Conservation (phyloP, 1,140 invertebrate genomes). For the Macrostomum lignano region DNA sequence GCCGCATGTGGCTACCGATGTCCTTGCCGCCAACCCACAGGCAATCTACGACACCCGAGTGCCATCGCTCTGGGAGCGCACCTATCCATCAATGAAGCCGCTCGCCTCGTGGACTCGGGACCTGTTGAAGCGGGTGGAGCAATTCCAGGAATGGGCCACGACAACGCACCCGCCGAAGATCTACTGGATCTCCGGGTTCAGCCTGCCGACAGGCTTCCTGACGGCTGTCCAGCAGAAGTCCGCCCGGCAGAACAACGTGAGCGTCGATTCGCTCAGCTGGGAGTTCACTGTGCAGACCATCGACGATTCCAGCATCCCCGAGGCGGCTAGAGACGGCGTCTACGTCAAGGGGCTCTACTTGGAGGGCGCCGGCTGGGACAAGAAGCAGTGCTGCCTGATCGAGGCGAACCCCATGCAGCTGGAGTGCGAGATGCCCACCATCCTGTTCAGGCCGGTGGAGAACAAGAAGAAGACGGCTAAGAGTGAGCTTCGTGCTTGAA, state of each 20-base stretch:
- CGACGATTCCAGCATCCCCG: slow-evolving; percentile 23
- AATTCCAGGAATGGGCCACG: slow-evolving; percentile 42
- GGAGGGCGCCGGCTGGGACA: slow-evolving; percentile 29
- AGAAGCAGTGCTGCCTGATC: slow-evolving; percentile 22
- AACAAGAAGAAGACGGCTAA: slow-evolving; percentile 36
- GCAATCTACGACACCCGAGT: no score
- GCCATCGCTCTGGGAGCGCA: no score
- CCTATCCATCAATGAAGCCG: slow-evolving; percentile 48
- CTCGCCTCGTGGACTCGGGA: slow-evolving; percentile 53
- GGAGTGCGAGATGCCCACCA: slow-evolving; percentile 26
- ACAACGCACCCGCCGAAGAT: slow-evolving; percentile 41
- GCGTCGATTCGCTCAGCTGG: slow-evolving; percentile 28
- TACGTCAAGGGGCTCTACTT: slow-evolving; percentile 26
- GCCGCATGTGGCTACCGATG: no score
- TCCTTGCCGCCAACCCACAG: no score
- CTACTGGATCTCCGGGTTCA: slow-evolving; percentile 36
- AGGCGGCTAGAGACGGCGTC: slow-evolving; percentile 28
- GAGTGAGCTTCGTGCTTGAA: no score
- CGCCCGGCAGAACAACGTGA: slow-evolving; percentile 17
- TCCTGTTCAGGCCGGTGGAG: slow-evolving; percentile 36
- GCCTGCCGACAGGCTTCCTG: slow-evolving; percentile 26
- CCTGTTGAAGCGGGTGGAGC: slow-evolving; percentile 39
- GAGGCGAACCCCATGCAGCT: slow-evolving; percentile 29
- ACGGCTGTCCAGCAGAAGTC: slow-evolving; percentile 27
- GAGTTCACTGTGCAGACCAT: slow-evolving; percentile 28